These are phyloP conservation scores for Rotaria sp. DNA, from an alignment of 2,888 invertebrate genomes.

Conservation along the genomic window DNA sequence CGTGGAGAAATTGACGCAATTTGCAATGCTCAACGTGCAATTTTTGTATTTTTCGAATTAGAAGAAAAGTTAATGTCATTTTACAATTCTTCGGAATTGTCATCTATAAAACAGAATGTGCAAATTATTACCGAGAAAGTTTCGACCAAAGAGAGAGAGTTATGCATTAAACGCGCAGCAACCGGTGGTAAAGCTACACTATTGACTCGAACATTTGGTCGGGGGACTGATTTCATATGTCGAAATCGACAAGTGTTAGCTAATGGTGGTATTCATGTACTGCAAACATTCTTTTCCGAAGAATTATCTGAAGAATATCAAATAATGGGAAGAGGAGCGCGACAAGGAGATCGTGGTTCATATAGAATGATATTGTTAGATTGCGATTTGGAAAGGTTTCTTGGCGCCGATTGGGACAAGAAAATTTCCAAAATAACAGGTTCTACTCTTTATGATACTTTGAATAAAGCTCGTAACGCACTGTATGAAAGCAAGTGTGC, in stretches of 20 bases:
- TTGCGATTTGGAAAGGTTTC: no score
- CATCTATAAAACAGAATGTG: background rate
- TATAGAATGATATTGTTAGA: background rate
- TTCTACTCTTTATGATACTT: no score
- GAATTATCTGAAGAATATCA: conserved; percentile 3
- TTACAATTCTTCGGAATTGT: background rate
- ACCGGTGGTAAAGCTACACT: background rate
- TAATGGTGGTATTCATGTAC: conserved; percentile 14
- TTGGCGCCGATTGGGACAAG: no score
- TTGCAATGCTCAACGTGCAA: background rate
- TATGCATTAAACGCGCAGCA: background rate
- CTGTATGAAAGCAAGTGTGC: no score
- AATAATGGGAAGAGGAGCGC: conserved; percentile 22
- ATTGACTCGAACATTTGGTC: background rate
- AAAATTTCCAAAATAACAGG: no score
- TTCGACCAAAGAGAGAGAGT: background rate
- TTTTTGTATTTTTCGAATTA: background rate
- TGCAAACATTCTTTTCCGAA: conserved; percentile 14
- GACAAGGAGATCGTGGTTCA: conserved; percentile 3
- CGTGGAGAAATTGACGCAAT: background rate
- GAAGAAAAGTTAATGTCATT: background rate
- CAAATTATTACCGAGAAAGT: background rate
- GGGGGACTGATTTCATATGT: conserved; percentile 16
- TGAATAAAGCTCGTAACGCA: no score
- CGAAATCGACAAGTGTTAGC: background rate